Percentiles rank a stretch among this genome's conserved stretches.
These are phyloP conservation scores for Tridacna crocea DNA, from an alignment of 2,888 invertebrate genomes.

Conservation along the genomic window DNA sequence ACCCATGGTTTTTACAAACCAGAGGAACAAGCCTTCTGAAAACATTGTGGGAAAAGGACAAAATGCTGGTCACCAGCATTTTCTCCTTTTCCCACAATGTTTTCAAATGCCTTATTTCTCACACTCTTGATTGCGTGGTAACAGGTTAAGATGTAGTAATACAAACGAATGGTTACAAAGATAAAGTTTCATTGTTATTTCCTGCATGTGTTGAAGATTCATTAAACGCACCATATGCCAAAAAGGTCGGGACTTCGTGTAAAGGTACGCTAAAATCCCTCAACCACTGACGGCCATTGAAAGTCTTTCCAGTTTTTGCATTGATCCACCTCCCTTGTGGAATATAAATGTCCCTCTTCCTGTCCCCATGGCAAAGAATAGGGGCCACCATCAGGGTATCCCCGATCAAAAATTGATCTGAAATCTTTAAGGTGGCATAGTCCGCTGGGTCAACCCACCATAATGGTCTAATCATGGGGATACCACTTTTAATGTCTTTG, in stretches of 20 bases:
- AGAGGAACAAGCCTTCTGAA: no score
- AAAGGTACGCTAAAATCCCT: conserved; percentile 54
- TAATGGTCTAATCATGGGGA: conserved; percentile 80
- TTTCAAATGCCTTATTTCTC: no score
- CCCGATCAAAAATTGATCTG: conserved; percentile 71
- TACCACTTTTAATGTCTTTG: conserved; percentile 86
- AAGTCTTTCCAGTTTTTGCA: conserved; percentile 31
- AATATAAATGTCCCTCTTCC: conserved; percentile 70
- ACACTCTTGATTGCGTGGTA: no score
- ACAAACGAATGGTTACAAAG: not conserved
- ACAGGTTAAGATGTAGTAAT: not conserved
- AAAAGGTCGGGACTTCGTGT: conserved; percentile 61
- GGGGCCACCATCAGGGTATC: conserved; percentile 73
- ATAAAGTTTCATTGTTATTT: not conserved
- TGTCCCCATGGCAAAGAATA: conserved; percentile 65
- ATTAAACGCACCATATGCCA: conserved; percentile 7
- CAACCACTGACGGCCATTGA: conserved; percentile 59
- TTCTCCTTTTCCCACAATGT: no score
- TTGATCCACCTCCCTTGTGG: conserved; percentile 64
- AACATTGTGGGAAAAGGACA: no score
- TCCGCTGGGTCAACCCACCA: conserved; percentile 72
- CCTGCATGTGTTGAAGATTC: not conserved
- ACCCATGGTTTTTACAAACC: no score
- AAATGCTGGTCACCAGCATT: no score
- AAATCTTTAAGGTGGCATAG: conserved; percentile 53